phyloP scores from a whole-genome alignment of 2,888 invertebrate genomes.

The Tricholauxania praeusta region DNA sequence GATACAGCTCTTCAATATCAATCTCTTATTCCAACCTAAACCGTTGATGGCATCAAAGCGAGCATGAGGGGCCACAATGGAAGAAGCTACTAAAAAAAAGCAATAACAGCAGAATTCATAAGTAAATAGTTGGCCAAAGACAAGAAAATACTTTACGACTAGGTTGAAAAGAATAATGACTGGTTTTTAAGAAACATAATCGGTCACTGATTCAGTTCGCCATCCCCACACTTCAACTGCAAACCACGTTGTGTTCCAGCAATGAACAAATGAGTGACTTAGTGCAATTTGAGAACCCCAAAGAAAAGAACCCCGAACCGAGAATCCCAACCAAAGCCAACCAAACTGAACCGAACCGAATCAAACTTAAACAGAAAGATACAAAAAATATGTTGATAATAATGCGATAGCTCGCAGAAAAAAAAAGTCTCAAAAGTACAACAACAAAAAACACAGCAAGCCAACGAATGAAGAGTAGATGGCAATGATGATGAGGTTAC shows the following conservation, averaged over 20 bases:
- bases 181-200: constrained; percentile 52
- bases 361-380: background rate
- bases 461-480: background rate
- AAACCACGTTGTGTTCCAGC: background rate
- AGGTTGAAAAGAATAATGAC: constrained; percentile 53
- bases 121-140: constrained; percentile 42
- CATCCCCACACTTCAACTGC: background rate
- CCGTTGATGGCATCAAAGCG: too few relatives aligned
- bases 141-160: constrained; percentile 52
- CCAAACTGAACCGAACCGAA: background rate
- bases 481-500: constrained; percentile 4
- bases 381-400: too few relatives aligned
- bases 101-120: constrained; percentile 38
- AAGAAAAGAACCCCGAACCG: constrained; percentile 37
- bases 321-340: constrained; percentile 4
- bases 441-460: too few relatives aligned
- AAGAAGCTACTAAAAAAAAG: background rate
- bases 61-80: background rate
- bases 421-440: background rate
- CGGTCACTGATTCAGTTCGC: constrained; percentile 51
- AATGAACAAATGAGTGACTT: constrained; percentile 36
- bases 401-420: background rate
- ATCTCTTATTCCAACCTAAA: too few relatives aligned
- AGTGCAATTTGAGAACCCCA: constrained; percentile 53
- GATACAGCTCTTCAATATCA: too few relatives aligned